Percentiles rank a stretch among this genome's conserved stretches.
Evolutionary conservation across 2,888 invertebrate genomes (phyloP).

Genomic region (Cerceris ruficornis): DNA sequence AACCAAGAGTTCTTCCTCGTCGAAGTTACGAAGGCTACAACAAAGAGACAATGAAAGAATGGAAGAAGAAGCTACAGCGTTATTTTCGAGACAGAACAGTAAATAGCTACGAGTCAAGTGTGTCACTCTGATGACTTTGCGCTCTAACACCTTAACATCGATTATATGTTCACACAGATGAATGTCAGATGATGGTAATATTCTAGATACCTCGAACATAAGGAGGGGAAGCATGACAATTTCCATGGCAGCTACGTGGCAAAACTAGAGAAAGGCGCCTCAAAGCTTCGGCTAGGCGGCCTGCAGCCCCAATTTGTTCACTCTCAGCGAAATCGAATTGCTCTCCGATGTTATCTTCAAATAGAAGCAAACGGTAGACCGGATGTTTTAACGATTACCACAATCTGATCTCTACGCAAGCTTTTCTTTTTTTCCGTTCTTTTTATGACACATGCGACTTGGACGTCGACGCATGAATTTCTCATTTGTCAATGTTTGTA

Average conservation of each 20-base stretch:
- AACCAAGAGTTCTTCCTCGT: no score
- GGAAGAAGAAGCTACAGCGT: constrained; percentile 20
- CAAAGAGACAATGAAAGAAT: constrained; percentile 13
- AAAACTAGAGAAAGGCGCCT: constrained; percentile 85
- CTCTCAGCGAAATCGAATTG: constrained; percentile 81
- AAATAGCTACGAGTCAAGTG: constrained; percentile 45
- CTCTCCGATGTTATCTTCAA: constrained; percentile 81
- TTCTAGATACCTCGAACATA: constrained; percentile 87
- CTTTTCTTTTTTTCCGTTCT: constrained; percentile 22
- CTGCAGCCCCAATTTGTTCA: constrained; percentile 80
- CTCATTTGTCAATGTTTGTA: constrained; percentile 12
- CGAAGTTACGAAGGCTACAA: neutral
- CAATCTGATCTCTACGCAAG: constrained; percentile 44
- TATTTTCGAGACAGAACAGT: constrained; percentile 34
- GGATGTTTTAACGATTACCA: constrained; percentile 61
- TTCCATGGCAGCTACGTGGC: constrained; percentile 88
- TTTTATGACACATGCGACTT: constrained; percentile 30
- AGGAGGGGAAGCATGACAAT: constrained; percentile 87
- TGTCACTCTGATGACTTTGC: constrained; percentile 35
- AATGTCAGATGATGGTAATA: constrained; percentile 79
- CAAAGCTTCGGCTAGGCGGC: constrained; percentile 82
- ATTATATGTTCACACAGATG: constrained; percentile 79
- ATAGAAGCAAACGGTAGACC: constrained; percentile 77
- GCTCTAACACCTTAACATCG: constrained; percentile 66
- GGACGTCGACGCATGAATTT: constrained; percentile 24